Evolutionary conservation across 1,140 invertebrate genomes (phyloP).

Genomic region (Tyrophagus putrescentiae): DNA sequence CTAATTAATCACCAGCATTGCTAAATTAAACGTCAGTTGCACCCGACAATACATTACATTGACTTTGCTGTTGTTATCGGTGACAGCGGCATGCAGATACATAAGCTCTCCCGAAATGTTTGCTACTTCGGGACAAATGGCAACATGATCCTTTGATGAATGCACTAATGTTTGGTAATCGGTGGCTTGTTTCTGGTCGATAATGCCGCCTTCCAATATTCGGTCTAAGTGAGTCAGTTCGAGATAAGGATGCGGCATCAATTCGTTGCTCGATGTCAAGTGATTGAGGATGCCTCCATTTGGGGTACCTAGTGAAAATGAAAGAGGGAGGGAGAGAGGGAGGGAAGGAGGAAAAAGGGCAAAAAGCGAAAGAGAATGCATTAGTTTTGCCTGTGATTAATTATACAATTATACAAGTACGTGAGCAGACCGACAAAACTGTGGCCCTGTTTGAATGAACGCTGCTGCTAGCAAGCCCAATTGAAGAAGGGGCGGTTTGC

Average conservation of each 20-base stretch:
- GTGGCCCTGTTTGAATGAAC: too few species aligned
- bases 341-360: neutral
- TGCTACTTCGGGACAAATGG: conserved; percentile 8
- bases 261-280: conserved; percentile 11
- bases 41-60: neutral
- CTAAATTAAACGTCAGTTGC: neutral
- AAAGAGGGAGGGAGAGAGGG: neutral
- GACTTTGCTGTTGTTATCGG: conserved; percentile 14
- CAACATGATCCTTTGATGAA: conserved; percentile 16
- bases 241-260: conserved; percentile 9
- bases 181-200: conserved; percentile 14
- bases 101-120: conserved; percentile 14
- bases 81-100: conserved; percentile 14
- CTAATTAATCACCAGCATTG: too few species aligned
- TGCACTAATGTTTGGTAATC: conserved; percentile 15
- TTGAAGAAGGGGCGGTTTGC: too few species aligned
- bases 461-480: too few species aligned
- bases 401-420: too few species aligned
- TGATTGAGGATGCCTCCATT: conserved; percentile 6
- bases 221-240: conserved; percentile 9
- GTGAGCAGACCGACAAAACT: too few species aligned
- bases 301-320: neutral
- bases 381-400: conserved; percentile 1
- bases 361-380: neutral
- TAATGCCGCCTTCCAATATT: neutral